These are phyloP conservation scores for Eupleurogrammus muticus DNA, from an alignment of 2,797 vertebrate species.

Conservation along the genomic window DNA sequence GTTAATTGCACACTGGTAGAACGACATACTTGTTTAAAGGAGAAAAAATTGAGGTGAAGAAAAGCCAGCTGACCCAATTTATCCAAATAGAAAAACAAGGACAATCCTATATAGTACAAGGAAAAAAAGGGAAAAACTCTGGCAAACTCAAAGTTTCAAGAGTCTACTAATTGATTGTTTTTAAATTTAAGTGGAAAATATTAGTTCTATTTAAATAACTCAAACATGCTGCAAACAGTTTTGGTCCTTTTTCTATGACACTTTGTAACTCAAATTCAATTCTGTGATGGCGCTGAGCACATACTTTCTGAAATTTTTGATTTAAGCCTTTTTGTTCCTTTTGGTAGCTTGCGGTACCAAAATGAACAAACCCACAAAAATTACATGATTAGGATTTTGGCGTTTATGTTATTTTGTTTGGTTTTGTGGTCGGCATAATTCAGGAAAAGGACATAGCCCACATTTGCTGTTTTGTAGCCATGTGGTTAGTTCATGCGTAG, in stretches of 20 bases:
- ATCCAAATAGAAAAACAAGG: background rate
- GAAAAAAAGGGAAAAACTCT: too few relatives aligned
- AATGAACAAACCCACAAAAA: conserved; percentile 24
- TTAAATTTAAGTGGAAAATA: background rate
- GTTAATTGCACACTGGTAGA: background rate
- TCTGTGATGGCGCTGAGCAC: background rate
- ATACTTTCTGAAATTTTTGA: background rate
- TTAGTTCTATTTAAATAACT: background rate
- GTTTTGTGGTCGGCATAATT: conserved; percentile 6
- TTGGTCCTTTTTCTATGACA: background rate
- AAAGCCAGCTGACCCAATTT: background rate
- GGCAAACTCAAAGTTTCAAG: background rate
- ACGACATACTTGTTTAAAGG: background rate
- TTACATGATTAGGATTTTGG: background rate
- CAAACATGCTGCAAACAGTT: background rate
- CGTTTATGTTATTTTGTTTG: conserved; percentile 1
- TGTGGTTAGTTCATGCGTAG: conserved; percentile 21
- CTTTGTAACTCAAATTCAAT: conserved; percentile 7
- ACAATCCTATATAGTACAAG: too few relatives aligned
- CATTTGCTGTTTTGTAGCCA: conserved; percentile 3
- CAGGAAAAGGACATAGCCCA: conserved; percentile 2
- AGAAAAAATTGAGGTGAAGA: background rate
- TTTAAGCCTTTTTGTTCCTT: background rate
- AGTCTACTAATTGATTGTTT: background rate
- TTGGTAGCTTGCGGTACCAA: conserved; percentile 4